Conservation (phyloP, 2,888 invertebrate species). For the Mellilla xanthometata region DNA sequence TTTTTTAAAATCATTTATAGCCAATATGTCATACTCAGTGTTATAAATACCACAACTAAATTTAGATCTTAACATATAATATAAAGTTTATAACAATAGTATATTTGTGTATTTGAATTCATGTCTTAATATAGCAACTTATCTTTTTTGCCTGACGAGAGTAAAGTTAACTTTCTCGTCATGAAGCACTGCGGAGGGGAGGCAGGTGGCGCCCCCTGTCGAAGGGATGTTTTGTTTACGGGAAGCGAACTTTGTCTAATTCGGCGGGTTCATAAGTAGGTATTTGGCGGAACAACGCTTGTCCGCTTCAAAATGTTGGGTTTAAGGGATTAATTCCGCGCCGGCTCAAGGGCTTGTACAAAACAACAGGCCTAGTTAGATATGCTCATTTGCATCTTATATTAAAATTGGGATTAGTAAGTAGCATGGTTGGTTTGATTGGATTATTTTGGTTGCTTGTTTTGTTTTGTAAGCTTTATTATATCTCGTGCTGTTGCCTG, state of each 20-base stretch:
- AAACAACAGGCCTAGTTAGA: constrained; percentile 12
- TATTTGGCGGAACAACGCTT: constrained; percentile 35
- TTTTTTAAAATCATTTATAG: too few relatives aligned
- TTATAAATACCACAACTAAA: too few relatives aligned
- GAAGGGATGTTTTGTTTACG: constrained; percentile 49
- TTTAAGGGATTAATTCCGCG: constrained; percentile 32
- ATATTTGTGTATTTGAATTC: too few relatives aligned
- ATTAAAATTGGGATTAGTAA: constrained; percentile 15
- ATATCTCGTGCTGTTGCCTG: too few relatives aligned
- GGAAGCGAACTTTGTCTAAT: constrained; percentile 51
- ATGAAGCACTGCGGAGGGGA: constrained; percentile 44
- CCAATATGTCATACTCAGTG: too few relatives aligned
- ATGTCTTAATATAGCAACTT: too few relatives aligned
- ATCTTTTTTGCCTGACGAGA: too few relatives aligned
- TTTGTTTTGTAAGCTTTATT: too few relatives aligned
- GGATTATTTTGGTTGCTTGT: too few relatives aligned
- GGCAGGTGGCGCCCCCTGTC: constrained; percentile 34
- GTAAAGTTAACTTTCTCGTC: too few relatives aligned
- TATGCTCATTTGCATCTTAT: constrained; percentile 17
- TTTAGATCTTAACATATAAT: too few relatives aligned
- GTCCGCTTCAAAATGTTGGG: constrained; percentile 30
- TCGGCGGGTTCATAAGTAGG: constrained; percentile 48
- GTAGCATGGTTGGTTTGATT: background rate
- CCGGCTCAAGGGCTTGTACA: constrained; percentile 25
- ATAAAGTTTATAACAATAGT: too few relatives aligned